Evolutionary conservation across 2,113 vertebrate genomes (phyloP).

Genomic region (Rhabdornis inornatus): DNA sequence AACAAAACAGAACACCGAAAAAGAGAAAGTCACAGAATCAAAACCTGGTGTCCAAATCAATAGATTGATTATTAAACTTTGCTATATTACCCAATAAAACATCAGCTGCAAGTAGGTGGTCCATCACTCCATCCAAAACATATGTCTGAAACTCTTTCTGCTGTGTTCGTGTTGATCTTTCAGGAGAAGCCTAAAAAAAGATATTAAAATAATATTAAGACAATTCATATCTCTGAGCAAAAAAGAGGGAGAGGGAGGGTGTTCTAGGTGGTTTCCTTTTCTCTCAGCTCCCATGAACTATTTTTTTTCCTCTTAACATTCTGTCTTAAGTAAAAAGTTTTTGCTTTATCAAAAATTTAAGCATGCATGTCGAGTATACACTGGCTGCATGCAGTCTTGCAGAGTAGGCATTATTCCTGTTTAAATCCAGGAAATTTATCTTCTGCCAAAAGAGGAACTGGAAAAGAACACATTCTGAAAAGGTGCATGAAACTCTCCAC

Average conservation of each 20-base stretch:
- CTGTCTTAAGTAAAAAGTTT: not conserved
- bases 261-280: not conserved
- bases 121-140: constrained; percentile 97
- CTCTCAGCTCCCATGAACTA: not conserved
- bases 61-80: not conserved
- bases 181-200: constrained; percentile 86
- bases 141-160: constrained; percentile 99
- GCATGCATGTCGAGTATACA: accelerated
- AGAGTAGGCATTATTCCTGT: not conserved
- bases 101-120: constrained; percentile 95
- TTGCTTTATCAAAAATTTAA: not conserved
- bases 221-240: not conserved
- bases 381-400: not conserved
- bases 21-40: not conserved
- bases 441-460: not conserved
- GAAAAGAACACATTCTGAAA: not conserved
- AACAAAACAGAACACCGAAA: not conserved
- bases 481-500: not conserved
- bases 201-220: not conserved
- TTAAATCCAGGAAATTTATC: not conserved
- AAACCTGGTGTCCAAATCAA: not conserved
- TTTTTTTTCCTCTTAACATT: not conserved
- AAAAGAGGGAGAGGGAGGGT: accelerated
- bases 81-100: constrained; percentile 86
- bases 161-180: constrained; percentile 95